Evolutionary conservation across 2,797 vertebrate genomes (phyloP), one percentile per base, ranked within the genome.

Genomic region (Scolopax bukidnonensis): DNA sequence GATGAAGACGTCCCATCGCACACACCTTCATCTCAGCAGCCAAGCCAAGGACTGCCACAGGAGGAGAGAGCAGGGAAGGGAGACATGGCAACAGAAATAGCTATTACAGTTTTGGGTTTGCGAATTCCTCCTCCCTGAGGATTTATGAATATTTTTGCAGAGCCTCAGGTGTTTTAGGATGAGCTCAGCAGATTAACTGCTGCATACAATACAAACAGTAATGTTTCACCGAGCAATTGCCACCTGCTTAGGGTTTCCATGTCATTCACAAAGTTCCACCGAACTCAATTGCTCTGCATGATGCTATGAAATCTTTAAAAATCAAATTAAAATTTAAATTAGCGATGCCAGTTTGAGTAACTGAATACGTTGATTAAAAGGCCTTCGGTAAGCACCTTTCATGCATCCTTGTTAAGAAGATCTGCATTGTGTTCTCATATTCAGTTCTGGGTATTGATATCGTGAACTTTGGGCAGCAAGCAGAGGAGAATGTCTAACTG

Each of bases 321-420:
- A 91, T 83, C 79, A 78, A 69, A 83, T 84, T 88, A 51, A 90
- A 91, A 83, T 84, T 88, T 54, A 90, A 91, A 92, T 89, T 69
- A 84, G 47, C 1, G 2, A 81, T 3, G 23, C 27, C 54, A 43
- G 48, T 53, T 77, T 30, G 56, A 91, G 81, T 59, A 89, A 93
- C n/a, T 48, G 74, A 91, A 68, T 11, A 63, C 1, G 4, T 4
- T 67, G 77, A 86, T 90, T 79, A 84, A 73, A 89, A 92, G 80
- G 84, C 81, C 79, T 81, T 54, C 53, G 68, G 67, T 36, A 85
- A 84, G 68, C 69, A 89, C 57, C 59, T 91, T 94, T 63, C 74
- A 67, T 12, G 47, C 67, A 79, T 9, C 76, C 87, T 53, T 68
- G 94, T 69, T 50, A 93, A 89, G 60, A 77, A 77, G 41, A 27